Evolutionary conservation across 2,797 vertebrate genomes (phyloP).

Genomic region (Myoxocephalus aenaeus): DNA sequence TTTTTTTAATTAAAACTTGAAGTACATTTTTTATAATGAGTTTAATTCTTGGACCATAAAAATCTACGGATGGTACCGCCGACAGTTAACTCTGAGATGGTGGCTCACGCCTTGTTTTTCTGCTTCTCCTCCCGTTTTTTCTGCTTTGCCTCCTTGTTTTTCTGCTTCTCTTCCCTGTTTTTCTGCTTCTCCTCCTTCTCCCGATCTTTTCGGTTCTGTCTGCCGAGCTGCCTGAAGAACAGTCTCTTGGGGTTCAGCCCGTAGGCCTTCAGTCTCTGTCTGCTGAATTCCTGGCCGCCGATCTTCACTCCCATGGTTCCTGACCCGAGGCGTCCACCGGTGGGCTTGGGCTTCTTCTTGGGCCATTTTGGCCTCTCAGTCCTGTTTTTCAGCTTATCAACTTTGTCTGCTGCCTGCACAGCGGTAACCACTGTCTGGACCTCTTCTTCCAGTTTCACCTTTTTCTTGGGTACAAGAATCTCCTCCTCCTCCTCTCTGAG

Average conservation of each 20-base stretch:
- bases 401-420: not conserved
- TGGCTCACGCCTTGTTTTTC: slow-evolving; percentile 60
- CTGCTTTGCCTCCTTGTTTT: slow-evolving; percentile 67
- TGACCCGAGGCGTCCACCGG: slow-evolving; percentile 59
- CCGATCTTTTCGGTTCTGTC: slow-evolving; percentile 76
- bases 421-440: not conserved
- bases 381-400: slow-evolving; percentile 14
- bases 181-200: slow-evolving; percentile 73
- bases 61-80: not conserved
- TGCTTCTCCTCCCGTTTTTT: slow-evolving; percentile 60
- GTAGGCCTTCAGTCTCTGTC: slow-evolving; percentile 89
- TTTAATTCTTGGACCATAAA: not conserved
- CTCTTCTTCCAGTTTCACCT: slow-evolving; percentile 62
- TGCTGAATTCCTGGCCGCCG: slow-evolving; percentile 87
- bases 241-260: slow-evolving; percentile 92
- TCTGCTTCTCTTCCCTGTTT: slow-evolving; percentile 63
- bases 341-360: slow-evolving; percentile 67
- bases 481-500: slow-evolving; percentile 52
- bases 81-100: not conserved
- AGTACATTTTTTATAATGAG: not conserved
- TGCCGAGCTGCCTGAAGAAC: slow-evolving; percentile 87
- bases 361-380: slow-evolving; percentile 59
- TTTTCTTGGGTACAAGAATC: slow-evolving; percentile 77
- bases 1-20: not conserved
- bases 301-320: slow-evolving; percentile 79